Evolutionary conservation across 1,140 invertebrate genomes (phyloP).

Genomic region (Phenacoccus solenopsis): DNA sequence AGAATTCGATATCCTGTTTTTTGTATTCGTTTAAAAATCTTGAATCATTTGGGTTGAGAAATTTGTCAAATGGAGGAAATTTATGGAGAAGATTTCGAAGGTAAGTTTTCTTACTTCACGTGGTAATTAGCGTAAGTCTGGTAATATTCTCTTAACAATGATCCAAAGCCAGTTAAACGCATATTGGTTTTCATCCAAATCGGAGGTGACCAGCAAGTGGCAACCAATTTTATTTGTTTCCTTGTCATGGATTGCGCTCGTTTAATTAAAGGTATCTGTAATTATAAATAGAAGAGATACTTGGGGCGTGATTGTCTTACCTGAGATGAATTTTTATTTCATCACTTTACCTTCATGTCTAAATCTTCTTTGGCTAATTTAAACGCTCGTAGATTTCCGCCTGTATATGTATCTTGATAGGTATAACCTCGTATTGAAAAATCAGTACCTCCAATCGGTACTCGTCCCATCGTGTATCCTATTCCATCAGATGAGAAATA

Average conservation of each 20-base stretch:
- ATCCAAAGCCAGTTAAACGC: constrained; percentile 37
- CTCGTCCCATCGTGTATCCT: constrained; percentile 56
- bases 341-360: constrained; percentile 42
- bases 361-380: constrained; percentile 50
- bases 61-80: too few relatives aligned
- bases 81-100: background rate
- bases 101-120: constrained; percentile 40
- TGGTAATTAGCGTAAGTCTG: constrained; percentile 50
- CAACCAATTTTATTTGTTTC: constrained; percentile 43
- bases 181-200: constrained; percentile 86
- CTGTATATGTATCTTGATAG: constrained; percentile 42
- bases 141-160: constrained; percentile 35
- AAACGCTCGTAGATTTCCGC: constrained; percentile 51
- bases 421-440: constrained; percentile 54
- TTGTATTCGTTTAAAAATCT: constrained; percentile 43
- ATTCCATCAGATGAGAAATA: constrained; percentile 39
- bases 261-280: constrained; percentile 56
- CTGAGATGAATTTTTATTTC: constrained; percentile 28
- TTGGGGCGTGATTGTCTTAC: background rate
- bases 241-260: constrained; percentile 35
- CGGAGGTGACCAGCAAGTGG: constrained; percentile 71
- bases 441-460: constrained; percentile 73
- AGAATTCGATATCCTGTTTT: constrained; percentile 40
- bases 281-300: background rate
- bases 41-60: too few relatives aligned